Evolutionary conservation across 2,113 vertebrate genomes (phyloP), one percentile per base, ranked within the genome.

Genomic region (Aleadryas rufinucha): DNA sequence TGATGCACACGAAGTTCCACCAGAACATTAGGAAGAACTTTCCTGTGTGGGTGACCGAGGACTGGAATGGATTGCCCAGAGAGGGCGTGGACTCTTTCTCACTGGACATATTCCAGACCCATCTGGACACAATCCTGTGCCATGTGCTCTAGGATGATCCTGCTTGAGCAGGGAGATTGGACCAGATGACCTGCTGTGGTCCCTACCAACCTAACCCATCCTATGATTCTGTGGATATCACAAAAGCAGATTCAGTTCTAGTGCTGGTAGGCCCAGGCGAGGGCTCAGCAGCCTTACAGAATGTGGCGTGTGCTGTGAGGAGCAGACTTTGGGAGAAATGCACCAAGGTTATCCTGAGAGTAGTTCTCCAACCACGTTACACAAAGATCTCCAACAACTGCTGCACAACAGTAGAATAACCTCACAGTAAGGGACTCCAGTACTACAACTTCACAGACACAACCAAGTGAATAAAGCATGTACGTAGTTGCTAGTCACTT

Each of bases 231-330:
- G 59, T 59, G 77, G 52, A 3, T 39, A 26, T 17, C 30, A 65
- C 77, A 74, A 39, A n/a, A 52, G 23, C 69, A 89, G 60, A 8
- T 45, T 9, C 45, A 74, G 44, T 30, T 52, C 10, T 9, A 7
- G 37, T 13, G 20, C 66, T 56, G 57, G 11, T 35, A 42, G 41
- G 35, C 30, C 30, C 41, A 71, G 30, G 20, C 6, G 16, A 41
- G 35, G 35, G 21, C 23, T 39, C 3, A 6, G 64, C 33, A 28
- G 35, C 33, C 15, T 24, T 7, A 33, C 35, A 61, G 17, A 33
- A 28, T 2, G 8, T 2, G 35, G 54, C 0, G 1, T 14, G 9
- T 9, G 35, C 54, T 33, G 41, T 11, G 2, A 21, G 2, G 16
- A 30, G 35, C 26, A 41, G 35, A 4, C 12, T 11, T 16, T 0